phyloP scores from a whole-genome alignment of 2,113 vertebrate genomes.

The Trachemys scripta region DNA sequence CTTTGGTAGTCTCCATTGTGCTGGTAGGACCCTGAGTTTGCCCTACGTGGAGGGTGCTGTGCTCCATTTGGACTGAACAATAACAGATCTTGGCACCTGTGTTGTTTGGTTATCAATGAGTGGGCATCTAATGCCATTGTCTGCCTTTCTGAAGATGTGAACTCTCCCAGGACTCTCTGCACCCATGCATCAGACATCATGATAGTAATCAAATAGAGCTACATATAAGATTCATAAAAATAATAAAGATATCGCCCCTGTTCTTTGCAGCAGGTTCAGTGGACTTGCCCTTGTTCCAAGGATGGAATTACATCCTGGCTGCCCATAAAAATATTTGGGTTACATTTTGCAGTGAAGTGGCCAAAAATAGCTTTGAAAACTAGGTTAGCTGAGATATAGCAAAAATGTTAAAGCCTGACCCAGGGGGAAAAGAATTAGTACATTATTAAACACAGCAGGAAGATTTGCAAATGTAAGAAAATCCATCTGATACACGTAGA shows the following conservation, averaged over 20 bases:
- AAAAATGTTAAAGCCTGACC: not conserved
- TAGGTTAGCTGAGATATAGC: not conserved
- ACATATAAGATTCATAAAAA: not conserved
- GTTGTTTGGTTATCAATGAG: not conserved
- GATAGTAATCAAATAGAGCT: not conserved
- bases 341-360: not conserved
- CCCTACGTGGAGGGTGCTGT: not conserved
- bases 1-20: not conserved
- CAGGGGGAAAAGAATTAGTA: accelerated
- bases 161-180: not conserved
- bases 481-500: not conserved
- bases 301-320: not conserved
- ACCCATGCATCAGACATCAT: not conserved
- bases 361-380: not conserved
- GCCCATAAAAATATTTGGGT: not conserved
- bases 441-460: not conserved
- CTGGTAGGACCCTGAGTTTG: not conserved
- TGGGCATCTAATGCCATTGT: not conserved
- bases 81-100: accelerated
- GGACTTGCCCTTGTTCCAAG: not conserved
- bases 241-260: not conserved
- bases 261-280: not conserved
- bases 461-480: not conserved
- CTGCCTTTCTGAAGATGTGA: accelerated
- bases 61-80: not conserved